Percentiles rank a stretch among this genome's conserved stretches.
Evolutionary conservation across 1,140 invertebrate species (phyloP).

Genomic region (Dendrolimus punctatus): DNA sequence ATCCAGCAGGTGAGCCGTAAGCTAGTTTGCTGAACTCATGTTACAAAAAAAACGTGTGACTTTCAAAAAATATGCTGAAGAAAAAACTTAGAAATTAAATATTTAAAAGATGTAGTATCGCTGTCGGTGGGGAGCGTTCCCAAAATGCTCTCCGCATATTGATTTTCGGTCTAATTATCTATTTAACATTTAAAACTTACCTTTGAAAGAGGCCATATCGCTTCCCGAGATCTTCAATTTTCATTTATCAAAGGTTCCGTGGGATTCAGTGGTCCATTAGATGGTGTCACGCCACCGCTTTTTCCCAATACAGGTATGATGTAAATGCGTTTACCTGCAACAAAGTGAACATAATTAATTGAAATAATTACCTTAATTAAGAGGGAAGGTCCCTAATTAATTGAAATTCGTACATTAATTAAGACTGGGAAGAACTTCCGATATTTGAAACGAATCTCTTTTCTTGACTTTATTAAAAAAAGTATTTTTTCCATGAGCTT

Average conservation of each 20-base stretch:
- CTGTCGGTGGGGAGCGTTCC: not conserved
- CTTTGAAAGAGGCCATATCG: conserved; percentile 58
- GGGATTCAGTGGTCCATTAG: conserved; percentile 5
- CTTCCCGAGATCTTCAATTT: conserved; percentile 17
- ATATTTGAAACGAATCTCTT: no score
- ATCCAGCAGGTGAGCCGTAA: no score
- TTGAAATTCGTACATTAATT: not conserved
- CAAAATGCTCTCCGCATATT: not conserved
- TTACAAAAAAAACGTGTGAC: no score
- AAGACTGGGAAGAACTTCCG: no score
- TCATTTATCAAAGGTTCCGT: conserved; percentile 29
- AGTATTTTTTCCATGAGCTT: no score
- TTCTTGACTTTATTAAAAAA: no score
- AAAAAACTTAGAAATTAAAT: no score
- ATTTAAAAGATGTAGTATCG: no score
- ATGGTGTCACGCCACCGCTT: not conserved
- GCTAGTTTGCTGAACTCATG: no score
- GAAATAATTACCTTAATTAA: not conserved
- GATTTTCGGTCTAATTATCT: not conserved
- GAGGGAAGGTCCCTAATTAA: not conserved
- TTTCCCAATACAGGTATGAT: not conserved
- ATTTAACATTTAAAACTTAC: conserved; percentile 28
- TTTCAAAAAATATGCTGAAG: no score
- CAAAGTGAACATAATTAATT: not conserved
- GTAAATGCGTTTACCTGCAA: conserved; percentile 9